These are phyloP conservation scores for Crotalus tigris DNA, from an alignment of 2,113 vertebrate genomes.

Conservation along the genomic window DNA sequence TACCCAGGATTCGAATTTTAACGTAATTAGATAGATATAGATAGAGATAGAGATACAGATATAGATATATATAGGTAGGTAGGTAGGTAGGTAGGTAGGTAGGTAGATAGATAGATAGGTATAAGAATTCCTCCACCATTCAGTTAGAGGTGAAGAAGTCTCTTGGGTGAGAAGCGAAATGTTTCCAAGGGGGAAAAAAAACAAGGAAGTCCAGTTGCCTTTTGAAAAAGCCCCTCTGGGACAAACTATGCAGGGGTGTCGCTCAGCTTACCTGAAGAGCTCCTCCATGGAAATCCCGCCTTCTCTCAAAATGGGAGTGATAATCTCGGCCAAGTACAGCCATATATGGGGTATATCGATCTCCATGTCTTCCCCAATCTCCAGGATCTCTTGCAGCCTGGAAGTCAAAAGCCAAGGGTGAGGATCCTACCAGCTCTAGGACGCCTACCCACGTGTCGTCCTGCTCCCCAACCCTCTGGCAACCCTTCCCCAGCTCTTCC, in stretches of 20 bases:
- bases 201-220: not conserved
- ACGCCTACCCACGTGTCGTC: accelerated
- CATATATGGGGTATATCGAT: slow-evolving; percentile 97
- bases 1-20: too few species aligned
- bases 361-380: slow-evolving; percentile 92
- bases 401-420: not conserved
- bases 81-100: too few species aligned
- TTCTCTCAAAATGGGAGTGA: slow-evolving; percentile 88
- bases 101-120: too few species aligned
- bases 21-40: too few species aligned
- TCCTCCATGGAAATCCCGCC: slow-evolving; percentile 89
- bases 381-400: slow-evolving; percentile 88
- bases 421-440: not conserved
- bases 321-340: slow-evolving; percentile 91
- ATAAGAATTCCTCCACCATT: not conserved
- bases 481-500: too few species aligned
- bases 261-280: slow-evolving; percentile 81
- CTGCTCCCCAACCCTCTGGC: not conserved
- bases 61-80: too few species aligned
- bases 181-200: too few species aligned
- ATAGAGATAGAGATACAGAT: too few species aligned
- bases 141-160: not conserved
- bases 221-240: not conserved
- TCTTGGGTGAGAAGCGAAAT: not conserved
- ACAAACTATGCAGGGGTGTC: not conserved